Percentiles rank a stretch among this genome's conserved stretches.
Evolutionary conservation across 2,888 invertebrate species (phyloP).

Genomic region (Tillus elongatus): DNA sequence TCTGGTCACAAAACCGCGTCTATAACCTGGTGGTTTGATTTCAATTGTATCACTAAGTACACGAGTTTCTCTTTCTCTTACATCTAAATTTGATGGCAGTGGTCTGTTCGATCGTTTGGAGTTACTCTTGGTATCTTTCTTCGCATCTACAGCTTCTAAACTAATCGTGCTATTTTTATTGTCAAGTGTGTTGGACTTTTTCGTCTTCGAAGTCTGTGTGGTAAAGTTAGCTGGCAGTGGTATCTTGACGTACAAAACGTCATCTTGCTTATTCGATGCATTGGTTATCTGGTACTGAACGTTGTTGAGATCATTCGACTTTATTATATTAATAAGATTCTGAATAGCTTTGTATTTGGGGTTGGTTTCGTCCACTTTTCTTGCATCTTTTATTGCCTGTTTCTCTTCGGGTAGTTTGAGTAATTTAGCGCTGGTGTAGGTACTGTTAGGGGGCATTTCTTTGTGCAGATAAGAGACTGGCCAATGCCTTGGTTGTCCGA

Average conservation of each 20-base stretch:
- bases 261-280: constrained; percentile 32
- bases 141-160: constrained; percentile 19
- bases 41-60: constrained; percentile 3
- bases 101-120: constrained; percentile 23
- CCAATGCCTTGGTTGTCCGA: constrained; percentile 51
- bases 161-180: constrained; percentile 16
- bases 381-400: constrained; percentile 15
- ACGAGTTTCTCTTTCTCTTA: constrained; percentile 5
- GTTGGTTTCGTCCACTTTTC: constrained; percentile 16
- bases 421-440: constrained; percentile 20
- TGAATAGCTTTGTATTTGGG: constrained; percentile 35
- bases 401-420: constrained; percentile 17
- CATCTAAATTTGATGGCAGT: constrained; percentile 10
- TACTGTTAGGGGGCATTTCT: constrained; percentile 62
- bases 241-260: constrained; percentile 36
- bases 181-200: constrained; percentile 10
- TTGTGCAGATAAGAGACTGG: constrained; percentile 75
- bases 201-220: constrained; percentile 16
- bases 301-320: constrained; percentile 36
- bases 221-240: constrained; percentile 36
- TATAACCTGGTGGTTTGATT: constrained; percentile 24
- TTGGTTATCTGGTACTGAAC: constrained; percentile 37
- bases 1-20: constrained; percentile 33
- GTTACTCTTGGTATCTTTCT: constrained; percentile 15
- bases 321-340: constrained; percentile 37